Evolutionary conservation across 2,113 vertebrate species (phyloP), one percentile per base, ranked within the genome.

Genomic region (Vanacampus margaritifer): DNA sequence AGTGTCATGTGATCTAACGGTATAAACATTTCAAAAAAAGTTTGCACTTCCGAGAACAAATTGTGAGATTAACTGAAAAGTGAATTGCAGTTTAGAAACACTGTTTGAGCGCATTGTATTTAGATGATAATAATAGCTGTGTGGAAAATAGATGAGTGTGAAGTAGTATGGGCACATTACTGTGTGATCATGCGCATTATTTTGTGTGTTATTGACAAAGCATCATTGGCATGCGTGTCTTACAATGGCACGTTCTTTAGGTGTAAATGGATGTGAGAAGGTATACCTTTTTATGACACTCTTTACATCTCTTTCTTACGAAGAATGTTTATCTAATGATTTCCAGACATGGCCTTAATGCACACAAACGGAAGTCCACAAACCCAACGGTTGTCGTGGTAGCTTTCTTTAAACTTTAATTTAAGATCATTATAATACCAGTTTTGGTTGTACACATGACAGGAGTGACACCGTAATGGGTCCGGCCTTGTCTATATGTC

Each of bases 141-240:
- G 56, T 36, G 26, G 54, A 74, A 72, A 76, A 67, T 75, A 66
- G 28, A 32, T 32, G 28, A 2, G 64, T 82, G 80, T 72, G 3
- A 73, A 69, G n/a, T 61, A 58, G 53, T 37, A 0, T 57, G 63
- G 1, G 3, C 57, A 70, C 21, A 59, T 68, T 28, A 35, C 59
- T 32, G 58, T 26, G 28, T 80, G n/a, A n/a, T n/a, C n/a, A n/a
- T n/a, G n/a, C 69, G 28, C 23, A 10, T 45, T 69, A 67, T 32
- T 32, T 17, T 68, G 63, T 46, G 65, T 24, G 41, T 64, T 66
- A 53, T 68, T 78, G 65, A 71, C 79, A 74, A 61, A 73, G 80
- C 65, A 65, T 59, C 21, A 23, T 59, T 69, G 81, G 68, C n/a
- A n/a, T 76, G 71, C 73, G 6, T n/a, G 16, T 21, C 69, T 75